Evolutionary conservation across 2,113 vertebrate species (phyloP).

Genomic region (Perca fluviatilis): DNA sequence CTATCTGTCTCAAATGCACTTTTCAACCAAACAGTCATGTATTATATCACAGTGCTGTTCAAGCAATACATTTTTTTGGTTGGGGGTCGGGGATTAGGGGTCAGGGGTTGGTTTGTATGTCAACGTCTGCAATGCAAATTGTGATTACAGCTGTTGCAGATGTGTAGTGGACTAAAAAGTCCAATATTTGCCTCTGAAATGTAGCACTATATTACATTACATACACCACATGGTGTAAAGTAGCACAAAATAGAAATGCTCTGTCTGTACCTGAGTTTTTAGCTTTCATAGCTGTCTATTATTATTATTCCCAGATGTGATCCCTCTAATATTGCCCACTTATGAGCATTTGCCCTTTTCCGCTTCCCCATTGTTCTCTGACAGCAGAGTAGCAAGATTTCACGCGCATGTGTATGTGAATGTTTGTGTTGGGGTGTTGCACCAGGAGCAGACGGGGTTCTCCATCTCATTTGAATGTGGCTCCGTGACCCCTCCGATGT

Average conservation of each 20-base stretch:
- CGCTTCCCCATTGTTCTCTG: neutral
- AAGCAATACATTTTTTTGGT: neutral
- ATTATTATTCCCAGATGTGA: neutral
- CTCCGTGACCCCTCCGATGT: constrained; percentile 81
- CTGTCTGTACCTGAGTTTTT: neutral
- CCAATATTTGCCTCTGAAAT: neutral
- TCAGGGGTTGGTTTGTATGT: neutral
- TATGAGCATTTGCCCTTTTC: neutral
- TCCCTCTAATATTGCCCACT: neutral
- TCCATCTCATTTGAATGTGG: constrained; percentile 88
- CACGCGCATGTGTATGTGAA: neutral
- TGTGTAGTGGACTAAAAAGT: neutral
- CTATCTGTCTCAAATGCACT: too few relatives aligned
- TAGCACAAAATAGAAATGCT: too few relatives aligned
- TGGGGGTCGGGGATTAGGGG: neutral
- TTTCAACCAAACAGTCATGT: neutral
- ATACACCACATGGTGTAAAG: too few relatives aligned
- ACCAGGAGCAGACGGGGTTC: constrained; percentile 59
- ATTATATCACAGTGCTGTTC: neutral
- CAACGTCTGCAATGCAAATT: neutral
- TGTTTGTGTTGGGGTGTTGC: constrained; percentile 1
- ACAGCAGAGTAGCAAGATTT: constrained; percentile 10
- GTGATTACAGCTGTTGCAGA: neutral
- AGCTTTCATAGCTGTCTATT: too few relatives aligned
- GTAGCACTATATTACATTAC: neutral